Conservation (phyloP, 2,888 invertebrate genomes). For the Gymnosoma rotundatum region DNA sequence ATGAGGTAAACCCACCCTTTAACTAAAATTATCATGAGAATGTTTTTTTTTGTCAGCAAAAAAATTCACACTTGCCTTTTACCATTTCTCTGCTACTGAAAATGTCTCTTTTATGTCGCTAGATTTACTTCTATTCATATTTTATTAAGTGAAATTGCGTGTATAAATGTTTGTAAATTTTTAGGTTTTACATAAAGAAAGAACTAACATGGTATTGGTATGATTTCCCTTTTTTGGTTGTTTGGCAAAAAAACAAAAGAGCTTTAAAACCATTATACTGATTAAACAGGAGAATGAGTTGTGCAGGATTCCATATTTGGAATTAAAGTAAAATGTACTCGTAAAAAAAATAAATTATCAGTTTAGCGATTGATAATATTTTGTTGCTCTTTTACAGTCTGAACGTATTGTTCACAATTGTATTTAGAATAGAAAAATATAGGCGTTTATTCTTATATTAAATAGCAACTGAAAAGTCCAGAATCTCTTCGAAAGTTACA, state of each 20-base stretch:
- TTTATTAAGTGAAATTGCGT: slow-evolving; percentile 51
- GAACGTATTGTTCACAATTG: no score
- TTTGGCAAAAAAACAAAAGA: background rate
- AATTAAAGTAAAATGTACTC: no score
- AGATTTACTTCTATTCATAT: background rate
- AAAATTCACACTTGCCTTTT: slow-evolving; percentile 33
- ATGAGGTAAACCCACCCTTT: slow-evolving; percentile 42
- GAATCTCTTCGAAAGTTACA: no score
- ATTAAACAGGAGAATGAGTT: background rate
- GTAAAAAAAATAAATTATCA: no score
- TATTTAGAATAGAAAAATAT: no score
- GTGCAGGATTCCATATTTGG: no score
- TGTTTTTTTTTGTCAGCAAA: slow-evolving; percentile 23
- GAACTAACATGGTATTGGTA: slow-evolving; percentile 6
- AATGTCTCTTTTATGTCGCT: slow-evolving; percentile 39
- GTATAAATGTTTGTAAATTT: slow-evolving; percentile 10
- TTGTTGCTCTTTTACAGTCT: no score
- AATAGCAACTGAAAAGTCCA: no score
- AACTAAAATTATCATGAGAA: slow-evolving; percentile 36
- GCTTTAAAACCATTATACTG: background rate
- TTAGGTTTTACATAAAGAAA: background rate
- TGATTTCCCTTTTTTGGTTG: slow-evolving; percentile 18
- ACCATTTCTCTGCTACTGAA: background rate
- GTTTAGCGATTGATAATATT: no score
- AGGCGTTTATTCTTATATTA: no score